Base-by-base conservation (phyloP, 2,113 vertebrate species). In the Phrynosoma blainvillii region DNA sequence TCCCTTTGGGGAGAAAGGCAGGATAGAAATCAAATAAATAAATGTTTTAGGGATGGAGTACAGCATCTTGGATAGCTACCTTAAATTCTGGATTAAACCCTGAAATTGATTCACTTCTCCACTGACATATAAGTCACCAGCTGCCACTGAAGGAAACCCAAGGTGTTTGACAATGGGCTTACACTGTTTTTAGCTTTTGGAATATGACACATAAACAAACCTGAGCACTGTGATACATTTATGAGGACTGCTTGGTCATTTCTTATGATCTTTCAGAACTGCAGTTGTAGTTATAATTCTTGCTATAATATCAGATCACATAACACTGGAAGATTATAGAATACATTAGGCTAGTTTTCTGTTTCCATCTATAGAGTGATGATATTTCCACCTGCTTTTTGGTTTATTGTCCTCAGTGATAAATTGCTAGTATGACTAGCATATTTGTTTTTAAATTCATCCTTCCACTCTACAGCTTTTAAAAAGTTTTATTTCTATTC, bases 311-410 rank as follows among this genome's bases (percentile, higher is more conserved):
- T 65, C 59, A 75, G 56, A 73, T 87, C 36, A 36, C 36, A 36
- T 36, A 36, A 87, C 70, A 12, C 70, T 62, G 9, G 68, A 81
- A 62, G 78, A 32, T 54, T 81, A 62, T 87, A 73, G 73, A 81
- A 82, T 66, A 78, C 66, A 78, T 68, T 78, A 66, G 52, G 59
- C 36, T 86, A 68, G 62, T 75, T 87, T 74, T 36, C 36, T 87
- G n/a, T 87, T 82, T 75, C 79, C 40, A 80, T 87, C 79, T 47
- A 47, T 76, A 52, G 32, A 71, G 47, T 71, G 71, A 79, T 87
- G 77, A 87, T 32, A 80, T 87, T 87, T 76, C 86, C 73, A 82
- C 40, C 42, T 32, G 71, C 79, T 82, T 70, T 82, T 87, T 87
- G 71, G 40, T 66, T 82, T 59, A 82, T 82, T 87, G 36, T 66